A percentile compares a stretch with the other conserved stretches of the same genome.
Evolutionary conservation across 2,888 invertebrate genomes (phyloP).

Genomic region (Acanthosepion esculentum): DNA sequence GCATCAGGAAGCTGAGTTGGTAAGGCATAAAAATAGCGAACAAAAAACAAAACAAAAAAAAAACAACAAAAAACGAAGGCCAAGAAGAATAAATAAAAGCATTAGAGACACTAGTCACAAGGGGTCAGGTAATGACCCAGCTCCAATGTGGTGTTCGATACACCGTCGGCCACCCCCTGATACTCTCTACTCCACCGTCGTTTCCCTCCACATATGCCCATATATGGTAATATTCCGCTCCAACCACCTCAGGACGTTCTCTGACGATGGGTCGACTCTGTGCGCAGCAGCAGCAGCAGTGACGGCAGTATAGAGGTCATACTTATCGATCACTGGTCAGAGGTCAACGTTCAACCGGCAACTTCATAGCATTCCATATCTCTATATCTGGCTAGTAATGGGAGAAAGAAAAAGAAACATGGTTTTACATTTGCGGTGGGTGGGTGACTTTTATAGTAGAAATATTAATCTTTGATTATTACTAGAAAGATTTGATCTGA

Average conservation of each 20-base stretch:
- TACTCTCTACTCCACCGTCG: not conserved
- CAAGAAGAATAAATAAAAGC: not conserved
- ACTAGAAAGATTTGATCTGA: not conserved
- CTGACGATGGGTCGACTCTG: not conserved
- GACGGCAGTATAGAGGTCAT: not conserved
- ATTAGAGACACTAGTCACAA: not conserved
- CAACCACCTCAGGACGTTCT: slow-evolving; percentile 12
- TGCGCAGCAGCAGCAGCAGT: not conserved
- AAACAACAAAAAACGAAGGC: not conserved
- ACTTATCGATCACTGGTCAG: not conserved
- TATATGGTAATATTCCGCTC: not conserved
- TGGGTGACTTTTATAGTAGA: not conserved
- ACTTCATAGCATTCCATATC: not conserved
- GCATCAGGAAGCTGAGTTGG: not conserved
- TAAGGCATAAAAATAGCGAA: not conserved
- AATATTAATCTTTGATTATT: not conserved
- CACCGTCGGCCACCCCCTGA: not conserved
- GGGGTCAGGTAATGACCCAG: not conserved
- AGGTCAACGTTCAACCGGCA: slow-evolving; percentile 7
- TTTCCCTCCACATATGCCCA: slow-evolving; percentile 1
- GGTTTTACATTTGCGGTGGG: not conserved
- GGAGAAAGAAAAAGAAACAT: not conserved
- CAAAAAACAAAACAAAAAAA: not conserved
- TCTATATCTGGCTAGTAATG: not conserved
- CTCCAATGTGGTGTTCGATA: not conserved